phyloP scores from a whole-genome alignment of 2,113 vertebrate genomes.

The Sinocyclocheilus maitianheensis region DNA sequence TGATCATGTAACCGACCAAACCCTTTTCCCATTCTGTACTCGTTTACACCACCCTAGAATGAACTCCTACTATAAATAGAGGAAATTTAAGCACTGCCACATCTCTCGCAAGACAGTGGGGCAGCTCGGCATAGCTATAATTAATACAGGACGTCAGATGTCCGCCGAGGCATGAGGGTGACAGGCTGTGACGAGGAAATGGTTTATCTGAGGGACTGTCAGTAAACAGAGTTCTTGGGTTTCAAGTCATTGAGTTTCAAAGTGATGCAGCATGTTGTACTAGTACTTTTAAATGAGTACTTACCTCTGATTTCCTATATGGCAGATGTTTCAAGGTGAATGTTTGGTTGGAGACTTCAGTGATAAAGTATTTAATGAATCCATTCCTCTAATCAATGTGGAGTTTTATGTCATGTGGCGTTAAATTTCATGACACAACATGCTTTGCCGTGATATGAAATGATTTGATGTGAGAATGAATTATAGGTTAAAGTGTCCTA shows the following conservation, averaged over 20 bases:
- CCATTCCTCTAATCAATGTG: too few relatives aligned
- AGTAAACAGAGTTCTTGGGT: conserved; percentile 66
- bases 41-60: conserved; percentile 26
- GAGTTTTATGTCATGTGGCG: not conserved
- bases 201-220: conserved; percentile 43
- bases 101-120: conserved; percentile 26
- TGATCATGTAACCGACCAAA: not conserved
- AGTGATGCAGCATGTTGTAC: not conserved
- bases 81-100: conserved; percentile 31
- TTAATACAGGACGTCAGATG: conserved; percentile 61
- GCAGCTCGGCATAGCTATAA: conserved; percentile 59
- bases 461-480: not conserved
- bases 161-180: conserved; percentile 26
- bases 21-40: not conserved
- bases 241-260: conserved; percentile 26
- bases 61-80: conserved; percentile 55
- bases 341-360: too few relatives aligned
- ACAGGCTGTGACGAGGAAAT: conserved; percentile 52
- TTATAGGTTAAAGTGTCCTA: conserved; percentile 1
- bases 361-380: too few relatives aligned
- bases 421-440: not conserved
- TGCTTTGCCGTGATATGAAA: not conserved
- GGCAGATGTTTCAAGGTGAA: too few relatives aligned
- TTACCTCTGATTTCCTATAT: too few relatives aligned
- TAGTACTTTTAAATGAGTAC: not conserved